Evolutionary conservation across 2,888 invertebrate species (phyloP), one percentile per base, ranked within the genome.

Genomic region (Cheilosia pagana): DNA sequence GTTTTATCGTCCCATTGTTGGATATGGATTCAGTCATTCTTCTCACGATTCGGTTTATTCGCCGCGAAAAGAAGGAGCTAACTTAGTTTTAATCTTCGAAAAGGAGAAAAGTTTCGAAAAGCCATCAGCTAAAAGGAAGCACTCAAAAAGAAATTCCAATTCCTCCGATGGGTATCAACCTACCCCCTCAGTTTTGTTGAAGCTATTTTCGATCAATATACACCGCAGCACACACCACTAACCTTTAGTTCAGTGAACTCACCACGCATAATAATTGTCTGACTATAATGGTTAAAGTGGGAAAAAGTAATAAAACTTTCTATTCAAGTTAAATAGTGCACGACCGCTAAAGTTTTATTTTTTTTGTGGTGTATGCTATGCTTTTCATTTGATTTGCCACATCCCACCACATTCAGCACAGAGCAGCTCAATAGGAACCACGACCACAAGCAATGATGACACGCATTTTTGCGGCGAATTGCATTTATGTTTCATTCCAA

Each of bases 241-340:
- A 59, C 70, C 79, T 79, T 65, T 53, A 48, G 83, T 83, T 75
- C 79, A 79, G 5, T 74, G 74, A 83, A 83, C 83, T 39, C 63
- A 31, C 74, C 62, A 59, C 78, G 62, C 62, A 83, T 68, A 45
- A 52, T 59, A 74, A 83, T 78, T 52, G 70, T 68, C 12, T 55
- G 53, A 78, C 59, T 43, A 74, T 57, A 74, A 74, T 83, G 57
- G 63, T 57, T 45, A 62, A 57, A 74, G 72, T 63, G 68, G 48
- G 59, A 78, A 76, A 81, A 81, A 67, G 68, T 65, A 77, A 67
- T 55, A 57, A 79, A 63, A 83, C 83, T 83, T 83, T 83, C 83
- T 75, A 79, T 68, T 79, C 68, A 68, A 59, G 59, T 57, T 83
- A 60, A 83, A 78, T 79, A 83, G 83, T 79, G 83, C 83, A 83